These are phyloP conservation scores for Mimachlamys varia DNA, from an alignment of 2,888 invertebrate genomes.

Conservation along the genomic window DNA sequence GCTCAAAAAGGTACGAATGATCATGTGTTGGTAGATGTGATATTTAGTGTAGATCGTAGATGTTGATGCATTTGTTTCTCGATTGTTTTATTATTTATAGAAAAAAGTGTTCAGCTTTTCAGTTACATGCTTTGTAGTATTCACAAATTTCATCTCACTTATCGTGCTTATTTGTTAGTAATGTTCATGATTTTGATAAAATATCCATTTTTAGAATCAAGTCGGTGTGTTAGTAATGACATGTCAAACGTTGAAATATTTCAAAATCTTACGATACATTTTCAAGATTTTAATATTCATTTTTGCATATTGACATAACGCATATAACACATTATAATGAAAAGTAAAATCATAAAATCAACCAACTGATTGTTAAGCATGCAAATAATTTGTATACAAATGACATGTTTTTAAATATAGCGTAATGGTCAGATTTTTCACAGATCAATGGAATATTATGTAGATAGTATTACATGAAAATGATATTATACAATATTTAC, in stretches of 20 bases:
- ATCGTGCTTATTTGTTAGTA: background rate
- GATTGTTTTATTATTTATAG: background rate
- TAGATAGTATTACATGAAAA: too few relatives aligned
- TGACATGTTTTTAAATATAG: too few relatives aligned
- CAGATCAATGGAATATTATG: too few relatives aligned
- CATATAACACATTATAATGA: too few relatives aligned
- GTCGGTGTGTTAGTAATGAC: background rate
- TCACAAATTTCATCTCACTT: background rate
- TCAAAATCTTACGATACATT: background rate
- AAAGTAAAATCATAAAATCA: too few relatives aligned
- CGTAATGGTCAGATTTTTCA: too few relatives aligned
- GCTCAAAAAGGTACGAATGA: conserved; percentile 58
- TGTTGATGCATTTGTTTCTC: background rate
- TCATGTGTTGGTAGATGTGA: background rate
- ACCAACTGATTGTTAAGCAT: too few relatives aligned
- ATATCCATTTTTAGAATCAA: background rate
- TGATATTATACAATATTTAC: too few relatives aligned
- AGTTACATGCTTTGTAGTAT: background rate
- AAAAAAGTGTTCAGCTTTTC: background rate
- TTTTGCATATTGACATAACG: too few relatives aligned
- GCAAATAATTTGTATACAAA: too few relatives aligned
- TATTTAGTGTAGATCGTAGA: conserved; percentile 10
- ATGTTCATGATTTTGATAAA: background rate
- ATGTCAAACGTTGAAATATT: background rate
- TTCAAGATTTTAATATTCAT: background rate